Conservation (phyloP, 2,797 vertebrate species). For the Argyrosomus regius region DNA sequence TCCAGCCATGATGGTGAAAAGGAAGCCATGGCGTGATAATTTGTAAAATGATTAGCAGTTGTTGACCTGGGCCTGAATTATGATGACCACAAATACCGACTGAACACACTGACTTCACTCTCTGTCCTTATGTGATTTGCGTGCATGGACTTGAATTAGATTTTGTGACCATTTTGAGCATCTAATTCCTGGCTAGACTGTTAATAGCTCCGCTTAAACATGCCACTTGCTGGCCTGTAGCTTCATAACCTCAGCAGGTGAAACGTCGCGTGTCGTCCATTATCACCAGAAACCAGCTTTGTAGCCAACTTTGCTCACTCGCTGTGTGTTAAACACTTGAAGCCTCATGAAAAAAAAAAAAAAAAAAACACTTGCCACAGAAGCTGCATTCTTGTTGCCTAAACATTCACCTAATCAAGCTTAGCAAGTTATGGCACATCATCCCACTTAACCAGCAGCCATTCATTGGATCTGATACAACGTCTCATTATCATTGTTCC, state of each 20-base stretch:
- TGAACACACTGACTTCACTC: not conserved
- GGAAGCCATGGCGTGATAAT: not conserved
- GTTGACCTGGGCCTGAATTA: not conserved
- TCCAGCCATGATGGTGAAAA: not conserved
- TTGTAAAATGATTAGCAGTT: not conserved
- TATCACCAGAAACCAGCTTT: not conserved
- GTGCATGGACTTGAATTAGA: not conserved
- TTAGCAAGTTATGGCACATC: not conserved
- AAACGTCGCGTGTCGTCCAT: not conserved
- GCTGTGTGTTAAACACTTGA: not conserved
- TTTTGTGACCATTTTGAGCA: not conserved
- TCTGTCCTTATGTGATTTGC: not conserved
- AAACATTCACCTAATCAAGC: not conserved
- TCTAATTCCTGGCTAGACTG: not conserved
- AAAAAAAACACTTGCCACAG: not conserved
- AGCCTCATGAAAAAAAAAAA: not conserved
- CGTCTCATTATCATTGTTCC: not conserved
- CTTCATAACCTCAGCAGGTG: not conserved
- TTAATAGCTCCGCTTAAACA: not conserved
- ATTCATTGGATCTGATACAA: not conserved
- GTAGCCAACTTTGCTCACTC: not conserved
- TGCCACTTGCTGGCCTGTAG: not conserved
- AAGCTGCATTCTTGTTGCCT: slow-evolving; percentile 1
- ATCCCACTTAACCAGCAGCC: not conserved
- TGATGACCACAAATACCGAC: not conserved